Evolutionary conservation across 2,797 vertebrate genomes (phyloP).

Genomic region (Spinus pinus): DNA sequence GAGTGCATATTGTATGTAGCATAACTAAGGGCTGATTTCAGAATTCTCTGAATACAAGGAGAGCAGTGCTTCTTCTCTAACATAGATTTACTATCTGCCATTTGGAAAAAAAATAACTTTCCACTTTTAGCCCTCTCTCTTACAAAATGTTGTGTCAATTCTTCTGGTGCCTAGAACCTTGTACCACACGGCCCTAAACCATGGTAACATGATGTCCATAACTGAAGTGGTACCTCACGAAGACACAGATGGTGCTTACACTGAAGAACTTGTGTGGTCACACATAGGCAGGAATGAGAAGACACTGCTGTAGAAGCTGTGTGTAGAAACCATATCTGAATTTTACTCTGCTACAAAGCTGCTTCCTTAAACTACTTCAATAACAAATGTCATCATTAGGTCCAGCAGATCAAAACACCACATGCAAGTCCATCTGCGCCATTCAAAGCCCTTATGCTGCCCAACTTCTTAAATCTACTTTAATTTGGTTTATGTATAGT

Average conservation of each 20-base stretch:
- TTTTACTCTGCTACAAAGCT: neutral
- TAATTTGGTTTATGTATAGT: constrained; percentile 13
- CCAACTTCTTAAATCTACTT: constrained; percentile 9
- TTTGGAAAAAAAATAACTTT: neutral
- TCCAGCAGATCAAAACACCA: neutral
- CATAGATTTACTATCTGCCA: neutral
- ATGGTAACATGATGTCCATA: neutral
- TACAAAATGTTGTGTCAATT: neutral
- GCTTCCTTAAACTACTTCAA: neutral
- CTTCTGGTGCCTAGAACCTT: neutral
- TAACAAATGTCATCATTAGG: neutral
- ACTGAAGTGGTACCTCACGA: neutral
- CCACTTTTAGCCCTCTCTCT: neutral
- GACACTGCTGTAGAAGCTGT: neutral
- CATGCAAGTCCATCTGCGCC: neutral
- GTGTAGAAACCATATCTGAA: neutral
- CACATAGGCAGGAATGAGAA: neutral
- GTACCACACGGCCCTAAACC: neutral
- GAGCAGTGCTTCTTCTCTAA: neutral
- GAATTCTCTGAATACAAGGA: neutral
- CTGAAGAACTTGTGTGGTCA: neutral
- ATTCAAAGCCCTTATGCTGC: neutral
- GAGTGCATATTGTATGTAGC: neutral
- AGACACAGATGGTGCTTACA: neutral
- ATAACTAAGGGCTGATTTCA: neutral